A percentile compares a stretch with the other conserved stretches of the same genome.
Evolutionary conservation across 2,888 invertebrate species (phyloP).

Genomic region (Cephonodes hylas): DNA sequence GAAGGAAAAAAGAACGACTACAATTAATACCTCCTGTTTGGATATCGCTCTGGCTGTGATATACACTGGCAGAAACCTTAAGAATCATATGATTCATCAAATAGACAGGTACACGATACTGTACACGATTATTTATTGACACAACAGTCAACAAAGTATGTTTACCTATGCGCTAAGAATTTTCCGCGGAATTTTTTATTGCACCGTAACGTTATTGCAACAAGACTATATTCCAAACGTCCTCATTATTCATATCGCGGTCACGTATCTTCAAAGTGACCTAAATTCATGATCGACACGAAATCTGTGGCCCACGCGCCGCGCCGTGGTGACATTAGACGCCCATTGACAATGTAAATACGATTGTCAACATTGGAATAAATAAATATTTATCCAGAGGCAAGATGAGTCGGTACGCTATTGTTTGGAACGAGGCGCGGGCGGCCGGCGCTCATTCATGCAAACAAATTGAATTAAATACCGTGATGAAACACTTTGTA

Average conservation of each 20-base stretch:
- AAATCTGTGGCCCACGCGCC: conserved; percentile 62
- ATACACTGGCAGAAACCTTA: too few relatives aligned
- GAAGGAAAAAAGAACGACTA: too few relatives aligned
- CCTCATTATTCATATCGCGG: conserved; percentile 31
- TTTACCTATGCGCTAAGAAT: too few relatives aligned
- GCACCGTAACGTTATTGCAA: background rate
- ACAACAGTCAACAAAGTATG: too few relatives aligned
- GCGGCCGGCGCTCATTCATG: conserved; percentile 47
- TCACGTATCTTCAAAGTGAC: conserved; percentile 55
- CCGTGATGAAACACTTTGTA: conserved; percentile 43
- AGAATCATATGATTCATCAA: too few relatives aligned
- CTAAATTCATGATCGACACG: conserved; percentile 68
- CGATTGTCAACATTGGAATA: conserved; percentile 75
- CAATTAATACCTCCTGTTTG: too few relatives aligned
- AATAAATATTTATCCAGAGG: conserved; percentile 77
- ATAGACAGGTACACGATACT: too few relatives aligned
- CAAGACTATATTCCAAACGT: conserved; percentile 17
- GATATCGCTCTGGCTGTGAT: too few relatives aligned
- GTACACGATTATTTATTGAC: too few relatives aligned
- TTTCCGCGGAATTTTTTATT: too few relatives aligned
- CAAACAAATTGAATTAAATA: conserved; percentile 46
- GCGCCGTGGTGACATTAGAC: conserved; percentile 58
- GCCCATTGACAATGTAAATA: conserved; percentile 74
- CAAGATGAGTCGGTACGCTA: conserved; percentile 67
- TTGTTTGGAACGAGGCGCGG: conserved; percentile 55